Conservation (phyloP, 2,888 invertebrate genomes). For the Portevinia maculata region DNA sequence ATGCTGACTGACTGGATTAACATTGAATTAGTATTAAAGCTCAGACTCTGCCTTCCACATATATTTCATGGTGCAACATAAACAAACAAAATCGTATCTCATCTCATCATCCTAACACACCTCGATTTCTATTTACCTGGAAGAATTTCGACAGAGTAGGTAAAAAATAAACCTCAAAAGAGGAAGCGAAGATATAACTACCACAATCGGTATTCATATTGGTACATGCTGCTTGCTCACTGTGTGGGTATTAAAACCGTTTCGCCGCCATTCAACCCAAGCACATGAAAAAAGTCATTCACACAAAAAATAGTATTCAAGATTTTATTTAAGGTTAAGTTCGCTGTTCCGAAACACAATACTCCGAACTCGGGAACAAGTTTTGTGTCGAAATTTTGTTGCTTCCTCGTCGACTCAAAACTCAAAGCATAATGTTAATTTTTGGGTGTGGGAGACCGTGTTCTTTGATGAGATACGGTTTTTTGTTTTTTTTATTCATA, state of each 20-base stretch:
- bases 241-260: neutral
- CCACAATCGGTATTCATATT: too few relatives aligned
- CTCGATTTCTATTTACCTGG: constrained; percentile 32
- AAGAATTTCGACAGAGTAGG: constrained; percentile 15
- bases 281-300: neutral
- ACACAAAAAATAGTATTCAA: constrained; percentile 5
- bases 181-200: neutral
- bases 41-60: constrained; percentile 8
- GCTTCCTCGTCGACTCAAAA: constrained; percentile 8
- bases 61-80: neutral
- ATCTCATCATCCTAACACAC: constrained; percentile 24
- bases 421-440: constrained; percentile 31
- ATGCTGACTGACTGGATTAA: constrained; percentile 31
- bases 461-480: constrained; percentile 31
- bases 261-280: neutral
- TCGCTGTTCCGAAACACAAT: constrained; percentile 17
- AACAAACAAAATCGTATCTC: constrained; percentile 1
- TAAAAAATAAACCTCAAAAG: neutral
- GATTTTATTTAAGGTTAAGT: constrained; percentile 42
- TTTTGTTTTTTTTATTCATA: too few relatives aligned
- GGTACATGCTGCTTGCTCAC: neutral
- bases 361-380: constrained; percentile 19
- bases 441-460: constrained; percentile 59
- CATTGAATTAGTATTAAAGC: constrained; percentile 58
- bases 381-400: constrained; percentile 50